Evolutionary conservation across 2,888 invertebrate genomes (phyloP), one percentile per base, ranked within the genome.

Genomic region (Zeuzera pyrina): DNA sequence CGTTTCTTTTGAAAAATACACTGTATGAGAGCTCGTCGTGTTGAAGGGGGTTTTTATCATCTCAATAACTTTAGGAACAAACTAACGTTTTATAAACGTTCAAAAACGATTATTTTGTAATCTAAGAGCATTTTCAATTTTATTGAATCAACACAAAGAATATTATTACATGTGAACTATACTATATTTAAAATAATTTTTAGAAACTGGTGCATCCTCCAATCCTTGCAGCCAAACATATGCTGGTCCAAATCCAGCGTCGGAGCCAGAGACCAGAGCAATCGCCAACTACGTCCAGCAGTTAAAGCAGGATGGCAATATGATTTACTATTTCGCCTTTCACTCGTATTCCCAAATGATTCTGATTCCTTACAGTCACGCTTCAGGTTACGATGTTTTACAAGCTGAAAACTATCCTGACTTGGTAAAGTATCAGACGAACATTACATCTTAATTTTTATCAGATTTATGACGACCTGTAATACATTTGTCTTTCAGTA

Each of bases 271-370:
- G 53, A 68, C 84, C 0, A 57, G 57, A 31, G 68, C 76, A 1
- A 54, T 84, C 15, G 45, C 59, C 1, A 50, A 50, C 15, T 73
- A 73, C 50, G 67, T 84, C 1, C 32, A 47, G 1, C 47, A 38
- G 2, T 34, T 72, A 13, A 58, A 58, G 19, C 34, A 30, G 1
- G 39, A 45, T 10, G 53, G 61, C 12, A 59, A 66, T 26, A 23
- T 76, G 19, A 47, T 76, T 11, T 73, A 83, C 34, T 87, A 86
- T 48, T 57, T 86, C 12, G 77, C 85, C 1, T 72, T 87, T 49
- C 87, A 87, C 53, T 85, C 86, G 2, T 87, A 78, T 48, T 83
- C 85, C 1, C 87, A 87, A 46, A 67, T 73, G 63, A 62, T 84
- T 16, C 44, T 85, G 29, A 56, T 84, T 12, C 83, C 85, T 0